Base-by-base conservation (phyloP, 2,888 invertebrate genomes). In the Lasioglossum zephyrum region DNA sequence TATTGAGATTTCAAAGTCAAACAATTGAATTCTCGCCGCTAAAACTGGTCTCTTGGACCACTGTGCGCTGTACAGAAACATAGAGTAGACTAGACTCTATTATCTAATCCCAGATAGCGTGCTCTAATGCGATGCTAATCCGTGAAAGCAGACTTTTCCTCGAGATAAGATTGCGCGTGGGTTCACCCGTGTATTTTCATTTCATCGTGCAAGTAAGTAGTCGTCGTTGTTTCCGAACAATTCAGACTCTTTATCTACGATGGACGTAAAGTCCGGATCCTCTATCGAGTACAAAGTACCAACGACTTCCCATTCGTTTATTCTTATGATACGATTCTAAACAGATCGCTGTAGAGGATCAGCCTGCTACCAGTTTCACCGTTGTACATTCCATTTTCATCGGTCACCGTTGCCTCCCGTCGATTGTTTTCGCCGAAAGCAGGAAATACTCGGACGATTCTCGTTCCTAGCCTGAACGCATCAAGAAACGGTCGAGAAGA, bases 381-480 rank as follows among this genome's bases (percentile, higher is more conserved):
- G 18, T 18, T 47, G 73, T 31, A 47, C 49, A 73, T 47, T 70
- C 69, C 69, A 44, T 72, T 72, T 73, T 73, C 47, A 31, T 26
- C 8, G 60, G n/a, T 63, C 60, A 9, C 60, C 44, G 9, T 16
- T 47, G 13, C 13, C 47, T 4, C 16, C 47, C 9, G 16, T 41
- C 60, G 60, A 75, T 41, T 60, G 60, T 75, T 57, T 75, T 60
- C 66, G 31, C n/a, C 76, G n/a, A 31, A 60, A n/a, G 16, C 66
- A 66, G 31, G 41, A 63, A 63, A 66, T 66, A 36, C 22, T 36
- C 47, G 66, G 22, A 0, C 66, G 36, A 77, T 66, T 66, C 16
- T 44, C 66, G 31, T 66, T 66, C n/a, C 26, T 18, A 9, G n/a
- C 57, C 9, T 3, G 57, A 57, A n/a, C 57, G 8, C 3, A 9